These are phyloP conservation scores for Mormyrus iriodes DNA, from an alignment of 2,113 vertebrate species.

Conservation along the genomic window DNA sequence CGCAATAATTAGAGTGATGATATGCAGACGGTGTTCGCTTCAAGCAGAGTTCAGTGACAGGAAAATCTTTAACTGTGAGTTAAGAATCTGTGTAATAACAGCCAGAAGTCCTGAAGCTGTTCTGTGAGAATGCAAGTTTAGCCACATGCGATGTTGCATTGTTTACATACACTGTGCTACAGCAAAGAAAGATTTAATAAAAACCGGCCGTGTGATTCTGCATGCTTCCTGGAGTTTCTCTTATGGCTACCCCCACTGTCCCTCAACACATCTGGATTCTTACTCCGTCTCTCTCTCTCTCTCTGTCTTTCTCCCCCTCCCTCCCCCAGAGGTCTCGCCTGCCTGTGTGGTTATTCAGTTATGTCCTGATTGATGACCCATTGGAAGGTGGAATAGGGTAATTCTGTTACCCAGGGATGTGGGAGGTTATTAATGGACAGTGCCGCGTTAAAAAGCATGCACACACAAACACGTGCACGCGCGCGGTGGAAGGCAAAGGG, in stretches of 20 bases:
- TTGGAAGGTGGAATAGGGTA: too few species aligned
- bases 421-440: too few species aligned
- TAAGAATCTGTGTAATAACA: neutral
- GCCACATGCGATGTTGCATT: neutral
- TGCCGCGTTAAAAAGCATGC: too few species aligned
- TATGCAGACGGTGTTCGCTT: constrained; percentile 9
- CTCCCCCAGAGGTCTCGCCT: neutral
- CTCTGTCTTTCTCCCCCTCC: too few species aligned
- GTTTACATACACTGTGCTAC: neutral
- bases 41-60: constrained; percentile 3
- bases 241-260: neutral
- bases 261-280: neutral
- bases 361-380: too few species aligned
- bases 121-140: neutral
- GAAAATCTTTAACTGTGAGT: constrained; percentile 6
- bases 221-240: neutral
- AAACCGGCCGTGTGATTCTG: neutral
- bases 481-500: neutral
- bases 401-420: too few species aligned
- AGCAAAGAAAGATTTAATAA: neutral
- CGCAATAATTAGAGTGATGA: constrained; percentile 2
- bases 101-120: neutral
- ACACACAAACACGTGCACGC: neutral
- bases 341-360: too few species aligned
- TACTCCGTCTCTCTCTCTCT: too few species aligned